Conservation (phyloP, 2,113 vertebrate species). For the Microtus oregoni region DNA sequence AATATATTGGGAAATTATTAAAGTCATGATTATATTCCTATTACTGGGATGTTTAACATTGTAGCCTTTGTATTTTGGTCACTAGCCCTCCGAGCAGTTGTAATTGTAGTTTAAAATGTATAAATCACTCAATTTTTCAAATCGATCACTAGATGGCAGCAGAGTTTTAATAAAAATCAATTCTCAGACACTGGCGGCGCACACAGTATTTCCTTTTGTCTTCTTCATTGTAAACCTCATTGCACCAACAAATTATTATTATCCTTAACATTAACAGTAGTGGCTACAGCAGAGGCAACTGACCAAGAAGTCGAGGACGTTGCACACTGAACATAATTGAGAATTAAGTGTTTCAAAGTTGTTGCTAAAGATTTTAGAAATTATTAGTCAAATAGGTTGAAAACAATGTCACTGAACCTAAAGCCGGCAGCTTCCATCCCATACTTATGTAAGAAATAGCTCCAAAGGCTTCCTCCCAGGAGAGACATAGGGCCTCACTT, state of each 20-base stretch:
- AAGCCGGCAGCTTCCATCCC: conserved; percentile 43
- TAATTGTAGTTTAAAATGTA: conserved; percentile 32
- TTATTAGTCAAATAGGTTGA: conserved; percentile 53
- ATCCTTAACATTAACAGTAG: not conserved
- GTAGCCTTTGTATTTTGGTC: conserved; percentile 44
- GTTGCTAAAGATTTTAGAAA: conserved; percentile 41
- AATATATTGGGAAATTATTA: not conserved
- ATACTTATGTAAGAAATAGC: conserved; percentile 52
- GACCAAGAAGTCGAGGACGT: conserved; percentile 39
- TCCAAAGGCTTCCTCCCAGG: conserved; percentile 30
- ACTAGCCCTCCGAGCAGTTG: not conserved
- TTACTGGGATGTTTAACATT: not conserved
- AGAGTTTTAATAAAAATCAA: conserved; percentile 72
- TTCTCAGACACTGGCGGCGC: not conserved
- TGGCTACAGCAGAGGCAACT: conserved; percentile 3
- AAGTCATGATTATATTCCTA: not conserved
- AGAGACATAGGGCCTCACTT: conserved; percentile 29
- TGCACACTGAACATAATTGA: not conserved
- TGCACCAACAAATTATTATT: conserved; percentile 1
- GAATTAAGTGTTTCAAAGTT: conserved; percentile 55
- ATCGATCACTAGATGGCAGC: conserved; percentile 85
- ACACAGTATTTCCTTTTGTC: conserved; percentile 61
- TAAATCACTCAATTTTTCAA: conserved; percentile 43
- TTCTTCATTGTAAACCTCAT: conserved; percentile 48
- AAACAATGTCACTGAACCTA: conserved; percentile 33